Conservation (phyloP, 2,113 vertebrate genomes). For the Grallaria varia region DNA sequence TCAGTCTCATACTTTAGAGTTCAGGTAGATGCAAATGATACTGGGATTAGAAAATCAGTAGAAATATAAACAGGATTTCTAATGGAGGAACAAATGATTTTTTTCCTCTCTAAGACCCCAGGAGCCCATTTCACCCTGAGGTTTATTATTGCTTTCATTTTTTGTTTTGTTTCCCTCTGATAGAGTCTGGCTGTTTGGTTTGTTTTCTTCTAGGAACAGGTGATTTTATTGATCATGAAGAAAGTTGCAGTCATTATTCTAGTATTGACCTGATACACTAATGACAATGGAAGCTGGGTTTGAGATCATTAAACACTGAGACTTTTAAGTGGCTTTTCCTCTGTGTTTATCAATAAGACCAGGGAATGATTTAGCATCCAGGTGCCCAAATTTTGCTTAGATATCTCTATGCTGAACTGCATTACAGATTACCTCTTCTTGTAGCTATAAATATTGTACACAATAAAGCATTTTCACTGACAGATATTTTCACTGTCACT, state of each 20-base stretch:
- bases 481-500: neutral
- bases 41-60: neutral
- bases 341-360: neutral
- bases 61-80: neutral
- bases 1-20: neutral
- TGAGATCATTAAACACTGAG: fast-evolving
- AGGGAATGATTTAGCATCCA: neutral
- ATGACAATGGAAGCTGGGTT: neutral
- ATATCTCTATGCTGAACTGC: neutral
- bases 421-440: neutral
- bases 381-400: neutral
- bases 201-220: neutral
- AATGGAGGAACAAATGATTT: neutral
- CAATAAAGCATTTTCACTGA: neutral
- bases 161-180: neutral
- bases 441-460: neutral
- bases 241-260: neutral
- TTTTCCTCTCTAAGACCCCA: neutral
- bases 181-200: neutral
- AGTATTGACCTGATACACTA: neutral
- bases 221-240: neutral
- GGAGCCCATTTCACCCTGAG: neutral
- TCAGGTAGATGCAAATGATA: neutral
- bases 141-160: neutral
- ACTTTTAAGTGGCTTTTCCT: neutral